Base-by-base conservation (phyloP, 2,888 invertebrate genomes). In the Cancer borealis region DNA sequence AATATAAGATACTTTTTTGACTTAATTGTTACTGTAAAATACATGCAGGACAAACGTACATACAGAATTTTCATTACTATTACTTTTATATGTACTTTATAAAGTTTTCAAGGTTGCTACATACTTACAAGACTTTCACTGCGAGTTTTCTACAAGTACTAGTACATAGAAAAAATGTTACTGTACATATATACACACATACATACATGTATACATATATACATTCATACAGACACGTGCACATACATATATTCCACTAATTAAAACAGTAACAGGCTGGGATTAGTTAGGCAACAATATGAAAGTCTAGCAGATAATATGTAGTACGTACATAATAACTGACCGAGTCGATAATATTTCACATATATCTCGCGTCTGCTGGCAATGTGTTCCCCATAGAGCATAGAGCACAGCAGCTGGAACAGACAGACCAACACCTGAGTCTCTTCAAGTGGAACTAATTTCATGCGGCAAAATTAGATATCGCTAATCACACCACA, bases 121-220 rank as follows among this genome's bases (percentile, higher is more conserved):
- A n/a, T 26, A 10, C 26, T 30, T 84, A 10, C 26, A 84, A 2
- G 26, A 84, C 12, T 30, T 10, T 84, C 84, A 66, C n/a, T 21
- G 1, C 3, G 17, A 14, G 3, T 14, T 2, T n/a, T 84, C 84
- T 84, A n/a, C 30, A n/a, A n/a, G 21, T 84, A 84, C 26, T 26
- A 26, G 26, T 14, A 84, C 10, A 84, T 84, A 84, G 17, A n/a
- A n/a, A 84, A n/a, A 84, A 88, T 88, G 30, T 88, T 1, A n/a
- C 89, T n/a, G 21, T 12, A 89, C 46, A 14, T 26, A 90, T 54
- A 54, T 54, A 90, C 90, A 90, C 6, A 54, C 90, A 90, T 54
- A 90, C 90, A 26, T 73, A n/a, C n/a, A 60, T 54, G 60, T 60
- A 91, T 54, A 91, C 91, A 91, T 54, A 60, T 60, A 39, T 47